Percentiles rank a stretch among this genome's conserved stretches.
phyloP scores from a whole-genome alignment of 2,113 vertebrate species.

The Chascanopsetta lugubris region DNA sequence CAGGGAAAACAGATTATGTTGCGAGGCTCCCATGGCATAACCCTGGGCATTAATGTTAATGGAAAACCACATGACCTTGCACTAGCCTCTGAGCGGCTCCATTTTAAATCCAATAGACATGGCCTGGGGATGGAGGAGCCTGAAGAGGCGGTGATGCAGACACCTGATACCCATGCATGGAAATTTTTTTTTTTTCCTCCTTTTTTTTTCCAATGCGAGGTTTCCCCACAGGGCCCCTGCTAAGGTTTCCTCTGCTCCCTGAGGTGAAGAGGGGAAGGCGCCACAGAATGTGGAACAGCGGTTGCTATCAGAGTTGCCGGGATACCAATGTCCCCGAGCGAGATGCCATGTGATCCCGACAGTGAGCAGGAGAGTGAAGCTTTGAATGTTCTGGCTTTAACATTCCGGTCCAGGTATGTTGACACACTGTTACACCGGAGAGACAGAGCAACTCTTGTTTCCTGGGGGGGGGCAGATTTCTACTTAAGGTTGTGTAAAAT shows the following conservation, averaged over 20 bases:
- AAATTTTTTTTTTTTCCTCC: slow-evolving; percentile 33
- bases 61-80: slow-evolving; percentile 74
- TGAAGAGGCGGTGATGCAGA: slow-evolving; percentile 31
- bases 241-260: slow-evolving; percentile 33
- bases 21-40: slow-evolving; percentile 61
- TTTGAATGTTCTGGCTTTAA: slow-evolving; percentile 55
- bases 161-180: slow-evolving; percentile 57
- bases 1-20: slow-evolving; percentile 69
- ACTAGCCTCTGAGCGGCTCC: slow-evolving; percentile 57
- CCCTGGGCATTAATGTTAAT: slow-evolving; percentile 70
- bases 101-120: slow-evolving; percentile 69
- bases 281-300: slow-evolving; percentile 18
- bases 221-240: slow-evolving; percentile 24
- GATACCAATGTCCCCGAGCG: slow-evolving; percentile 9
- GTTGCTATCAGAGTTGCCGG: slow-evolving; percentile 19
- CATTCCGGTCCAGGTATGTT: slow-evolving; percentile 84
- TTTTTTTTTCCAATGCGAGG: slow-evolving; percentile 6
- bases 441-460: slow-evolving; percentile 82
- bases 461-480: slow-evolving; percentile 84
- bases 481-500: slow-evolving; percentile 90
- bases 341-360: slow-evolving; percentile 60
- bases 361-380: slow-evolving; percentile 76
- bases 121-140: slow-evolving; percentile 48
- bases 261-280: slow-evolving; percentile 11
- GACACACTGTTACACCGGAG: slow-evolving; percentile 78